Evolutionary conservation across 2,797 vertebrate species (phyloP).

Genomic region (Clarias pachynema): DNA sequence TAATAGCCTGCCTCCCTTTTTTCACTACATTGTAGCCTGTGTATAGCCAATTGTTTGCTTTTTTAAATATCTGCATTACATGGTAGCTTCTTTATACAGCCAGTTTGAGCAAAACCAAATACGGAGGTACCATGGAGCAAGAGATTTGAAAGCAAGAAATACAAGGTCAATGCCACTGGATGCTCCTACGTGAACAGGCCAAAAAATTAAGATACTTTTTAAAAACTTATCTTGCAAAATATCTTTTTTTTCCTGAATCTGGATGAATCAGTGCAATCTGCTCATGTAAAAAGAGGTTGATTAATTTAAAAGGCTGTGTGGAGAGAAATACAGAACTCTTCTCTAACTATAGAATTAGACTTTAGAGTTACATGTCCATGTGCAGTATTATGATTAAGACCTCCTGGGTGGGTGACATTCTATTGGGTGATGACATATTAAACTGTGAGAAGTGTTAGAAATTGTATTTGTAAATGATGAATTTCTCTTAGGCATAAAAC

Average conservation of each 20-base stretch:
- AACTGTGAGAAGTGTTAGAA: not conserved
- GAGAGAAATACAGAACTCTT: not conserved
- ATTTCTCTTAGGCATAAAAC: not conserved
- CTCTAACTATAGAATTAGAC: not conserved
- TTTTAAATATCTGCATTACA: not conserved
- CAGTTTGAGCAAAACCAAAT: slow-evolving; percentile 45
- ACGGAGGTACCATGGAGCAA: slow-evolving; percentile 3
- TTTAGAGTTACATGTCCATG: not conserved
- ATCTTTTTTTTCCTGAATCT: not conserved
- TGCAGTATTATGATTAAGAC: not conserved
- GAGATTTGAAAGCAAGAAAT: not conserved
- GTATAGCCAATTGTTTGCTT: slow-evolving; percentile 33
- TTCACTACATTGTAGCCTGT: slow-evolving; percentile 10
- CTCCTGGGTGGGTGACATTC: not conserved
- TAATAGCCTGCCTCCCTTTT: slow-evolving; percentile 19
- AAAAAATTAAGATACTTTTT: not conserved
- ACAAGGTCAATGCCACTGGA: not conserved
- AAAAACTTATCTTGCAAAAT: not conserved
- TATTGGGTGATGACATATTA: not conserved
- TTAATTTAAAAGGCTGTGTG: not conserved
- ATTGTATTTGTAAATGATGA: not conserved
- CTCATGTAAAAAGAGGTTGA: no score
- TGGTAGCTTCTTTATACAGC: slow-evolving; percentile 6
- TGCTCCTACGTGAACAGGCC: not conserved
- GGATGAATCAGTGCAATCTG: not conserved